Conservation (phyloP, 2,797 vertebrate genomes). For the Spizella passerina region DNA sequence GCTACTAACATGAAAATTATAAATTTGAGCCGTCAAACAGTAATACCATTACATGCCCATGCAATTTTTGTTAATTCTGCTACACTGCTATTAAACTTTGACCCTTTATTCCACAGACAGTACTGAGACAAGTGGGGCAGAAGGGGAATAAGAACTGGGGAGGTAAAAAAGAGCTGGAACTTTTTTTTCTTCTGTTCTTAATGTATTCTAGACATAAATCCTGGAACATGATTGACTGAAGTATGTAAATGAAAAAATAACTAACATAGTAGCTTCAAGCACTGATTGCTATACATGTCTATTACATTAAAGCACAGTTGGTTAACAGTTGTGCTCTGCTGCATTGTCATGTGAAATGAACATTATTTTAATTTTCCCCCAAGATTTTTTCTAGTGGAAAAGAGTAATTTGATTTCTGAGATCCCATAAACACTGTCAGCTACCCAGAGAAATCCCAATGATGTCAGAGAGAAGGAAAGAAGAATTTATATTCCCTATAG, state of each 20-base stretch:
- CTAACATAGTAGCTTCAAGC: background rate
- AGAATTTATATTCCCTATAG: background rate
- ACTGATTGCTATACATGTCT: background rate
- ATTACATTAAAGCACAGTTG: background rate
- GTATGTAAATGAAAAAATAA: background rate
- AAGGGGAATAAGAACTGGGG: too few species aligned
- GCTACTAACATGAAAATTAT: too few species aligned
- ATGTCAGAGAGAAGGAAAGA: background rate
- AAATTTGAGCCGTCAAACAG: too few species aligned
- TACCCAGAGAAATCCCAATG: background rate
- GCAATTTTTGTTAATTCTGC: too few species aligned
- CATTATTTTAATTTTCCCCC: background rate
- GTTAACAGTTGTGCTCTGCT: background rate
- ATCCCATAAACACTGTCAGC: background rate
- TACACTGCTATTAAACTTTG: too few species aligned
- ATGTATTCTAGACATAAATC: background rate
- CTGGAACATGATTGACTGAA: background rate
- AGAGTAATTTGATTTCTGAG: background rate
- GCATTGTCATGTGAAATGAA: background rate
- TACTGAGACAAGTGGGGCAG: too few species aligned
- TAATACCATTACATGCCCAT: too few species aligned
- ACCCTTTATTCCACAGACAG: too few species aligned
- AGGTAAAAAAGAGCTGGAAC: too few species aligned
- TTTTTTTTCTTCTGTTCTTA: too few species aligned
- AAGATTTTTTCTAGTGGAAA: background rate